These are phyloP conservation scores for Ctenosaura bakeri DNA, from an alignment of 2,797 vertebrate genomes.

Conservation along the genomic window DNA sequence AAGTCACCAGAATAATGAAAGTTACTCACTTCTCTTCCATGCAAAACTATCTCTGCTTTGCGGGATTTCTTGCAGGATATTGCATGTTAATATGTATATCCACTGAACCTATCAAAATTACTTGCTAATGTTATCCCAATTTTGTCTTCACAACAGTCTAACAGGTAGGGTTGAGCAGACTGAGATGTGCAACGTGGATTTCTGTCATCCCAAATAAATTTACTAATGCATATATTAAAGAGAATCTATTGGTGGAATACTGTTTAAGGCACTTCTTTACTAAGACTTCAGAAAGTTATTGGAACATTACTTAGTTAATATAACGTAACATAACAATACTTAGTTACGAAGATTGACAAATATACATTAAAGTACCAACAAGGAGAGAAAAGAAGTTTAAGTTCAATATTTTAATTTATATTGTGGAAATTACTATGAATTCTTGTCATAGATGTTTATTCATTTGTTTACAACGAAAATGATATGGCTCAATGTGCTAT, in stretches of 20 bases:
- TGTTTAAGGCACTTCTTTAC: background rate
- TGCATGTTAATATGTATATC: background rate
- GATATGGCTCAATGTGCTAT: too few relatives aligned
- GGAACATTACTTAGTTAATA: background rate
- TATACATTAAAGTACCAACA: too few relatives aligned
- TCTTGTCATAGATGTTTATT: too few relatives aligned
- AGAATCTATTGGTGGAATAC: background rate
- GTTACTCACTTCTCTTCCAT: background rate
- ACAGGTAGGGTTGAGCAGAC: background rate
- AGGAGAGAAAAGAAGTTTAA: too few relatives aligned
- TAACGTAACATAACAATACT: too few relatives aligned
- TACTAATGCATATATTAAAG: background rate
- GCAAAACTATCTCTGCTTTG: background rate
- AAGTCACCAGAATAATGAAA: background rate
- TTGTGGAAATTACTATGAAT: too few relatives aligned
- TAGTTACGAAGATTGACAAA: too few relatives aligned
- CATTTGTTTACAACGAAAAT: too few relatives aligned
- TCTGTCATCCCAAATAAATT: background rate
- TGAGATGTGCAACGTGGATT: background rate
- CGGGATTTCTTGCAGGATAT: background rate
- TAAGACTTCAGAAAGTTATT: background rate
- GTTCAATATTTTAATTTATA: too few relatives aligned
- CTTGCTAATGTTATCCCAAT: too few relatives aligned
- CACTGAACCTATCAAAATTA: background rate
- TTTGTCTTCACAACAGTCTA: background rate